Conservation (phyloP, 2,888 invertebrate species). For the Asteroscopus sphinx region DNA sequence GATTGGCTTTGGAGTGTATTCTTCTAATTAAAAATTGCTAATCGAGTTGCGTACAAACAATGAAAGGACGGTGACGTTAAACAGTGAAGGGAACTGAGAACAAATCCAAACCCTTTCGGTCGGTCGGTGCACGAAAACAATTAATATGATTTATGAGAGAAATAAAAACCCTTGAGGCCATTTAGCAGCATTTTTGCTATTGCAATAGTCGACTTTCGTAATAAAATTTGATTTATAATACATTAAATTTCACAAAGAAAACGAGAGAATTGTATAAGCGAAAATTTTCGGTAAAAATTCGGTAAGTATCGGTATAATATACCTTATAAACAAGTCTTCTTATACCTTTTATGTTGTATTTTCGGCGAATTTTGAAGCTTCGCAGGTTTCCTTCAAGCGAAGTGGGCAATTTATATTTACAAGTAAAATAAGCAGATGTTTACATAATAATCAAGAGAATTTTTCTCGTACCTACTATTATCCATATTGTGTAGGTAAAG, state of each 20-base stretch:
- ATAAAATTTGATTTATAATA: slow-evolving; percentile 80
- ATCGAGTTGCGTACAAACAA: slow-evolving; percentile 61
- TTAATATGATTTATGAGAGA: slow-evolving; percentile 85
- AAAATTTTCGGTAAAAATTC: slow-evolving; percentile 24
- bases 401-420: slow-evolving; percentile 51
- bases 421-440: slow-evolving; percentile 43
- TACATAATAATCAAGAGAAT: slow-evolving; percentile 16
- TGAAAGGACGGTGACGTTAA: slow-evolving; percentile 60
- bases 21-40: slow-evolving; percentile 58
- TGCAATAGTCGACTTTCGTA: slow-evolving; percentile 78
- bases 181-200: slow-evolving; percentile 82
- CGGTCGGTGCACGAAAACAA: slow-evolving; percentile 77
- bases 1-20: slow-evolving; percentile 28
- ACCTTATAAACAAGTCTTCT: slow-evolving; percentile 32
- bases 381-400: slow-evolving; percentile 39
- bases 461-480: slow-evolving; percentile 13
- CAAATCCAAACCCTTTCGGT: slow-evolving; percentile 72
- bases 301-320: slow-evolving; percentile 16
- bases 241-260: slow-evolving; percentile 69
- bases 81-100: slow-evolving; percentile 59
- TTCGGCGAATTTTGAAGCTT: slow-evolving; percentile 26
- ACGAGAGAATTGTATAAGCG: slow-evolving; percentile 54
- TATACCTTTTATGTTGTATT: slow-evolving; percentile 22
- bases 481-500: slow-evolving; percentile 1
- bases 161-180: slow-evolving; percentile 84